Base-by-base conservation (phyloP, 2,888 invertebrate species). In the Adineta ricciae region DNA sequence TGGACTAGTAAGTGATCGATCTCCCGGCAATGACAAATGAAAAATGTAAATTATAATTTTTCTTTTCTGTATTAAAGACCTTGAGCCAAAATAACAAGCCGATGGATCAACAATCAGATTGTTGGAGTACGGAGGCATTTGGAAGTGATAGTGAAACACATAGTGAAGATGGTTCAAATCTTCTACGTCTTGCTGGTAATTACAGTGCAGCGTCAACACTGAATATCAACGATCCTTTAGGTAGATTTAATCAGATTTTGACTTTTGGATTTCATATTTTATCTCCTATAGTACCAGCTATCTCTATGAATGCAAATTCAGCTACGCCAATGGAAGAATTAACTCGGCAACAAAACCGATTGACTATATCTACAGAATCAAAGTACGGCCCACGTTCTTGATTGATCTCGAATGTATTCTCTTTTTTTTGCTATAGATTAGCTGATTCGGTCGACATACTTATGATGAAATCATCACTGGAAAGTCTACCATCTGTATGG, bases 71-170 rank as follows among this genome's bases (percentile, higher is more conserved):
- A 8, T 46, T 46, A 73, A 38, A 73, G 38, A 3, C 36, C 11
- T 73, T 73, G 38, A 38, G 24, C 38, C 32, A 73, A 36, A 38
- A 19, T 11, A 73, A 36, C 24, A 73, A 73, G 38, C 73, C 73
- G 5, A 38, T 73, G 36, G 73, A 73, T 73, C 73, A 73, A 73
- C 73, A 73, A 73, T 38, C 36, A 83, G 98, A 99, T 90, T 97
- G 97, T 0, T 98, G 98, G 98, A 97, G 96, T 88, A 98, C 98
- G 0, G 98, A 99, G 91, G 98, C 98, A 83, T 91, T 98, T 85
- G 97, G 97, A 0, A 96, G 96, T 85, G 98, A 98, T 91, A 96
- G 96, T 21, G 98, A 98, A 91, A 95, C 95, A 38, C 19, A 73
- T 38, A 73, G 73, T 32, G 73, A 73, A 73, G 73, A 73, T 73